Evolutionary conservation across 2,888 invertebrate genomes (phyloP).

Genomic region (Agrotis clavis): DNA sequence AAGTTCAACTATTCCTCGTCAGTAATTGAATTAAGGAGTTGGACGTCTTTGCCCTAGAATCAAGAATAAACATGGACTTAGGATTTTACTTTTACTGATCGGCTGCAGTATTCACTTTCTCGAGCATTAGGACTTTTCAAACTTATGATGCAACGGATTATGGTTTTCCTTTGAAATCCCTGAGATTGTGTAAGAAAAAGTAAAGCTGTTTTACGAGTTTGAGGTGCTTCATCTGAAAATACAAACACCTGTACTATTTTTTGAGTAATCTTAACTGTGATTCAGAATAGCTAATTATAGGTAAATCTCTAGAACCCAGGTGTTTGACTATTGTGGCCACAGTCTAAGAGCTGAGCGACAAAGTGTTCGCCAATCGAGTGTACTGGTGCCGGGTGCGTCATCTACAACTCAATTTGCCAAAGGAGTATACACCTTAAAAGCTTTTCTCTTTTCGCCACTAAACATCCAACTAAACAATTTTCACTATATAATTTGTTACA

Average conservation of each 20-base stretch:
- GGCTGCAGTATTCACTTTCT: background rate
- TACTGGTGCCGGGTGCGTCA: constrained; percentile 45
- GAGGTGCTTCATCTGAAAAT: background rate
- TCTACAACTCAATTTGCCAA: constrained; percentile 74
- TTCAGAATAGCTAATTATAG: background rate
- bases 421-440: constrained; percentile 73
- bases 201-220: background rate
- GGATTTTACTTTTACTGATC: background rate
- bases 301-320: too few relatives aligned
- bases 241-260: too few relatives aligned
- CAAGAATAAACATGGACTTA: background rate
- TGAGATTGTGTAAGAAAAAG: background rate
- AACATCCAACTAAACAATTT: constrained; percentile 33
- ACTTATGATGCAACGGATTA: background rate
- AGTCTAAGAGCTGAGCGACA: background rate
- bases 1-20: background rate
- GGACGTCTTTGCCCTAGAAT: background rate
- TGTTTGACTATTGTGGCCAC: background rate
- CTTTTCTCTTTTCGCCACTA: constrained; percentile 67
- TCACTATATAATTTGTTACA: background rate
- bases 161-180: background rate
- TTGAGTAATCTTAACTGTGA: background rate
- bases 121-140: background rate
- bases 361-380: constrained; percentile 35
- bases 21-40: background rate